Percentiles rank a stretch among this genome's conserved stretches.
Conservation (phyloP, 2,797 vertebrate genomes). For the Neosilurus mollespiculum region DNA sequence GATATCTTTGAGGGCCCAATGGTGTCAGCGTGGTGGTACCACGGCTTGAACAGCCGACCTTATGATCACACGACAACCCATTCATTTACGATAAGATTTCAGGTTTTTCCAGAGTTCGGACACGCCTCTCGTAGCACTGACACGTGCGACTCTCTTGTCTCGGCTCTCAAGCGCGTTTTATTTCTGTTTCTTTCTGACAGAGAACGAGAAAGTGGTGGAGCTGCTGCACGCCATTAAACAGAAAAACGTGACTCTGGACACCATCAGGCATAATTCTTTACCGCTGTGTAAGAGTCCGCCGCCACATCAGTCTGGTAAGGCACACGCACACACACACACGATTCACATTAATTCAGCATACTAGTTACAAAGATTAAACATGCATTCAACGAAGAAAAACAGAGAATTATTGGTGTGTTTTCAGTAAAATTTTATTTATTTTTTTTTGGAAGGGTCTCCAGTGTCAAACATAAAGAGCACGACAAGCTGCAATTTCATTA, state of each 20-base stretch:
- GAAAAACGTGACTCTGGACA: slow-evolving; percentile 82
- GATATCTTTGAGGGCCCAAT: too few relatives aligned
- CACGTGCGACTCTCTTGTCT: not conserved
- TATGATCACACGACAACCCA: too few relatives aligned
- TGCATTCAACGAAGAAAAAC: not conserved
- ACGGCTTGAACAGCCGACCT: too few relatives aligned
- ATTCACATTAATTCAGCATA: too few relatives aligned
- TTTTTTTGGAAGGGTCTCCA: not conserved
- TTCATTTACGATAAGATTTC: too few relatives aligned
- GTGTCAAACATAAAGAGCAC: not conserved
- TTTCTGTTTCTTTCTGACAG: slow-evolving; percentile 61
- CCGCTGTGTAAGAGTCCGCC: slow-evolving; percentile 81
- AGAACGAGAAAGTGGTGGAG: slow-evolving; percentile 91
- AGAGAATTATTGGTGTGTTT: not conserved
- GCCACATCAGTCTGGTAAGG: slow-evolving; percentile 75
- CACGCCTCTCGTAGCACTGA: too few relatives aligned
- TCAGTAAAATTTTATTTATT: not conserved
- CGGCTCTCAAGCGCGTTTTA: not conserved
- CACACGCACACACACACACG: slow-evolving; percentile 22
- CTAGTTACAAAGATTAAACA: not conserved
- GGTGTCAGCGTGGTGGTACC: too few relatives aligned
- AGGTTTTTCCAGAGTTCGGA: too few relatives aligned
- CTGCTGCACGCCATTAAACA: slow-evolving; percentile 94
- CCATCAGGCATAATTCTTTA: slow-evolving; percentile 78
- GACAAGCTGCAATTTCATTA: not conserved